phyloP scores from a whole-genome alignment of 37 sponge, comb jelly and placozoan genomes.

The Beroe forskalii region DNA sequence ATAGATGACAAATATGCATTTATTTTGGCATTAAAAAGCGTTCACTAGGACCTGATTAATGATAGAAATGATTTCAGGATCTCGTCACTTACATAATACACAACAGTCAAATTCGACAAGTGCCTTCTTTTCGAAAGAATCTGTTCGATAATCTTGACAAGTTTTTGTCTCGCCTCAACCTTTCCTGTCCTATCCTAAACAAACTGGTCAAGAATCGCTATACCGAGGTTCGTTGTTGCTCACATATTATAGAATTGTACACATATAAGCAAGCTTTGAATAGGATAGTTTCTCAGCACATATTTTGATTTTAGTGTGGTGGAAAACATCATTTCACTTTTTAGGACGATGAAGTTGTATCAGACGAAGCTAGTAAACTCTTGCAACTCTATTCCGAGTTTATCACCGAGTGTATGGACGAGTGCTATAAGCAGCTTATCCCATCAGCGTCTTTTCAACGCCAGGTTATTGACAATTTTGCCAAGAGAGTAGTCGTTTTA shows the following conservation, averaged over 20 bases:
- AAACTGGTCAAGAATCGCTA: background rate
- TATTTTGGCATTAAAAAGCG: too few relatives aligned
- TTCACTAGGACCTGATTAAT: too few relatives aligned
- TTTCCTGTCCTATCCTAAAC: conserved; percentile 26
- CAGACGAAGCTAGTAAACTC: background rate
- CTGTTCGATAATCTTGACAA: conserved; percentile 4
- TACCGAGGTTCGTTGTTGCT: conserved; percentile 2
- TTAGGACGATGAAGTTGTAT: conserved; percentile 6
- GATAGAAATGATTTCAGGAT: too few relatives aligned
- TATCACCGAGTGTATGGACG: too few relatives aligned
- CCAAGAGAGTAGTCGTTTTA: too few relatives aligned
- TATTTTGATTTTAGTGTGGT: too few relatives aligned
- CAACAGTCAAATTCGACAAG: conserved; percentile 34
- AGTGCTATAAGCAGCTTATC: background rate
- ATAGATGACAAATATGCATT: too few relatives aligned
- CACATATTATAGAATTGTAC: too few relatives aligned
- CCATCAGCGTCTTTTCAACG: conserved; percentile 34
- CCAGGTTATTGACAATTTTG: too few relatives aligned
- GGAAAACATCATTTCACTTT: too few relatives aligned
- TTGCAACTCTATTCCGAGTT: background rate
- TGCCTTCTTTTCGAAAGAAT: conserved; percentile 23
- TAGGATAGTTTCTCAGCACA: too few relatives aligned
- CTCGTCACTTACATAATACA: background rate
- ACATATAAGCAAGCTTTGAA: too few relatives aligned
- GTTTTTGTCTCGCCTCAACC: background rate